A percentile compares a stretch with the other conserved stretches of the same genome.
Evolutionary conservation across 2,888 invertebrate species (phyloP).

Genomic region (Trilocha varians): DNA sequence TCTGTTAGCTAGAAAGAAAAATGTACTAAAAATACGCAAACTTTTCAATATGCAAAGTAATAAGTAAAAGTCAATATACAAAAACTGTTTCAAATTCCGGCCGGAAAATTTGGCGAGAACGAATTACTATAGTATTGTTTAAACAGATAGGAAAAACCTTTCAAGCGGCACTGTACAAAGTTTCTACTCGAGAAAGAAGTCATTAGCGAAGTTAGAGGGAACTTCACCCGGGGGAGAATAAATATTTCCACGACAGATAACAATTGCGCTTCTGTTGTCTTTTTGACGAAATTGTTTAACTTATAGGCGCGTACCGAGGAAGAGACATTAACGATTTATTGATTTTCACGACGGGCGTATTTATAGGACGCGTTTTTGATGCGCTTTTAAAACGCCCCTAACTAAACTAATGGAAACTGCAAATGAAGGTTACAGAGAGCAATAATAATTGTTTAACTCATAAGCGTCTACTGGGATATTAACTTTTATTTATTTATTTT

Average conservation of each 20-base stretch:
- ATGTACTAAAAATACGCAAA: too few relatives aligned
- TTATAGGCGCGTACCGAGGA: slow-evolving; percentile 18
- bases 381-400: neutral
- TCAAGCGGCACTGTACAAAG: slow-evolving; percentile 45
- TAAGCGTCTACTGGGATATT: too few relatives aligned
- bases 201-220: slow-evolving; percentile 58
- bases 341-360: neutral
- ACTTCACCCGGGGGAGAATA: slow-evolving; percentile 48
- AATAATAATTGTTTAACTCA: too few relatives aligned
- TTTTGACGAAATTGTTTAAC: slow-evolving; percentile 37
- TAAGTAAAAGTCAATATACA: neutral
- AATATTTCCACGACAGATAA: slow-evolving; percentile 57
- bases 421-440: too few relatives aligned
- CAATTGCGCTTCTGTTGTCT: slow-evolving; percentile 45
- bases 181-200: slow-evolving; percentile 59
- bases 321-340: slow-evolving; percentile 25
- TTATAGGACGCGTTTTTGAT: neutral
- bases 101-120: slow-evolving; percentile 38
- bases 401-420: too few relatives aligned
- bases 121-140: slow-evolving; percentile 47
- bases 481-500: too few relatives aligned
- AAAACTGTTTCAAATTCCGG: slow-evolving; percentile 2
- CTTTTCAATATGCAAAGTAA: too few relatives aligned
- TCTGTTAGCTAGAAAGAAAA: too few relatives aligned
- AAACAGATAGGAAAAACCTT: slow-evolving; percentile 53